phyloP scores from a whole-genome alignment of 1,140 invertebrate species.

The Drosophila ambigua region DNA sequence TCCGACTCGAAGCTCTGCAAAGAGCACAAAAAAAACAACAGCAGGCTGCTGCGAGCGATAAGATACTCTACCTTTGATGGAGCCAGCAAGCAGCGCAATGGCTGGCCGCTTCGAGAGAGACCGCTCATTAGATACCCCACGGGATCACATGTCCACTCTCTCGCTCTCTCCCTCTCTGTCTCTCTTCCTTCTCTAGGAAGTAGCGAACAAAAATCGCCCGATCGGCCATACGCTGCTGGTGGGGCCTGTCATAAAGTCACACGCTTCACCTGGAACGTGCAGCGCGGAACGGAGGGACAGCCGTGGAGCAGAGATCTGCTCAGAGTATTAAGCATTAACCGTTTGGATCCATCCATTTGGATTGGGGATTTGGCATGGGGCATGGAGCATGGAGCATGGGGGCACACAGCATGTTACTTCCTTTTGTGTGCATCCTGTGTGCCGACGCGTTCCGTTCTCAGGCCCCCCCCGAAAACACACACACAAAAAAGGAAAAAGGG shows the following conservation, averaged over 20 bases:
- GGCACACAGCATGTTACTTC: constrained; percentile 72
- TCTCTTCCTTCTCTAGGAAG: neutral
- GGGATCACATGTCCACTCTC: too few relatives aligned
- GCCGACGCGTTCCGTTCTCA: constrained; percentile 58
- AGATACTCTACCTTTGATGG: too few relatives aligned
- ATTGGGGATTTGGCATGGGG: constrained; percentile 15
- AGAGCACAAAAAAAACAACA: too few relatives aligned
- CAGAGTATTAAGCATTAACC: constrained; percentile 10
- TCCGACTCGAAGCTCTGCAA: too few relatives aligned
- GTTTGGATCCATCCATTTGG: constrained; percentile 10
- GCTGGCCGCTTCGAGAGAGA: too few relatives aligned
- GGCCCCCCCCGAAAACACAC: constrained; percentile 27
- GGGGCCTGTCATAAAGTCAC: constrained; percentile 62
- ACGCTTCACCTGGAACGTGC: constrained; percentile 47
- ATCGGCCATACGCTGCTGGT: neutral
- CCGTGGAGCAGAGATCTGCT: constrained; percentile 13
- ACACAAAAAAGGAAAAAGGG: neutral
- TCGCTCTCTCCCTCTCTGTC: neutral
- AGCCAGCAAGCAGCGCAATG: too few relatives aligned
- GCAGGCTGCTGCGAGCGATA: too few relatives aligned
- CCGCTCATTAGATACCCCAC: too few relatives aligned
- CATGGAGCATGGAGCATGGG: neutral
- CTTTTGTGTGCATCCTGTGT: constrained; percentile 71
- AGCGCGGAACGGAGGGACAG: neutral
- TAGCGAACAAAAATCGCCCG: too few relatives aligned